A percentile compares a stretch with the other conserved stretches of the same genome.
Conservation (phyloP, 2,797 vertebrate genomes). For the Melanotaenia nigrans region DNA sequence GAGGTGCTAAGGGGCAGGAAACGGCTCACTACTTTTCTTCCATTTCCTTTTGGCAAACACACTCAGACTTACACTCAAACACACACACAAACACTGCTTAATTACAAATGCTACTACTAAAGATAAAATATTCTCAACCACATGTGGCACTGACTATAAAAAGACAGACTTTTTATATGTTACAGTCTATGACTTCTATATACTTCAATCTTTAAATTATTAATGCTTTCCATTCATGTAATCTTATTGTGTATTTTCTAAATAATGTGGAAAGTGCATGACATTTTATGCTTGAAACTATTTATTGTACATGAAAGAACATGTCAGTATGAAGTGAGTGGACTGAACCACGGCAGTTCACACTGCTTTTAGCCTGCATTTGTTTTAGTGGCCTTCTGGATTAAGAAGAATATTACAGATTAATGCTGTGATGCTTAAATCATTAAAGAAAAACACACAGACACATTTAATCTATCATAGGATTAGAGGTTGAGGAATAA, state of each 20-base stretch:
- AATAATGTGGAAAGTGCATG: background rate
- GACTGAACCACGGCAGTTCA: background rate
- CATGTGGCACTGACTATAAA: constrained; percentile 63
- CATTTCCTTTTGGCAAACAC: constrained; percentile 40
- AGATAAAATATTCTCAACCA: constrained; percentile 53
- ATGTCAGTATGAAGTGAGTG: background rate
- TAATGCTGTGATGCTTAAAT: constrained; percentile 17
- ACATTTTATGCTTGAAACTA: background rate
- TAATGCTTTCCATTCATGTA: background rate
- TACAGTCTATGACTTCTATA: background rate
- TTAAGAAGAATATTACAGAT: constrained; percentile 17
- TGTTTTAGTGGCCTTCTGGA: background rate
- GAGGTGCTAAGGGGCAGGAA: constrained; percentile 62
- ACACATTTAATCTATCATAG: background rate
- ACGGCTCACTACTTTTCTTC: constrained; percentile 55
- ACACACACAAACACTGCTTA: constrained; percentile 24
- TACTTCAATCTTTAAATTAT: constrained; percentile 4
- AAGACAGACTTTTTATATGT: constrained; percentile 41
- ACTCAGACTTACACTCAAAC: constrained; percentile 18
- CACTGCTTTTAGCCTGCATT: background rate
- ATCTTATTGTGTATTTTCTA: background rate
- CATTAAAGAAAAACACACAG: background rate
- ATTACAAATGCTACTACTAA: constrained; percentile 51
- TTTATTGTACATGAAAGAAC: background rate
- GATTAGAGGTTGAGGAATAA: background rate